Base-by-base conservation (phyloP, 2,888 invertebrate genomes). In the Oligia strigilis region DNA sequence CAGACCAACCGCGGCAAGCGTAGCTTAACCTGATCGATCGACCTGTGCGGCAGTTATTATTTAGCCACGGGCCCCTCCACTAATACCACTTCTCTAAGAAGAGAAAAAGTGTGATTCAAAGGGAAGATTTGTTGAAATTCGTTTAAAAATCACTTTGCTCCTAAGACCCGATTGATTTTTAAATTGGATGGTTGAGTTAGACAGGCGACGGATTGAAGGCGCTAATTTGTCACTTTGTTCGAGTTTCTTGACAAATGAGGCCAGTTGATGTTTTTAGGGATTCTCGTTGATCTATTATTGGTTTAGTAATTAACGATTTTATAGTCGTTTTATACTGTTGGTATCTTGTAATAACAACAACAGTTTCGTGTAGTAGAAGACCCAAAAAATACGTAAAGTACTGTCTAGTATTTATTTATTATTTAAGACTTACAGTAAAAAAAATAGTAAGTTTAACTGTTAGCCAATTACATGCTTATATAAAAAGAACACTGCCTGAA, bases 201-300 rank as follows among this genome's bases (percentile, higher is more conserved):
- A 82, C 86, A 82, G 65, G 70, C 77, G 78, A 65, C 40, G 71
- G 80, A 60, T 77, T 46, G 80, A 36, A 72, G 65, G 43, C 77
- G 76, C 77, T 85, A 87, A 88, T 88, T 89, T 85, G 81, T 88
- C 89, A 89, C 83, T 83, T 78, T 65, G 74, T 71, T 80, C 60
- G 72, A 74, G 52, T 60, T 78, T 70, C 75, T 80, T 76, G 85
- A 87, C 80, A 72, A 72, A 74, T 43, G 60, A 55, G 55, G 60
- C 46, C 49, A 17, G 60, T 65, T 64, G 49, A 60, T 74, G 83
- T 77, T 84, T 75, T 72, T 64, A 76, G 29, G 43, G 72, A 40
- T 75, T 64, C 55, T 11, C 13, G 73, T 75, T 66, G 66, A 52
- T 73, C 55, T 65, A 69, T 13, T 66, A 49, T 49, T 40, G 71